These are phyloP conservation scores for Notiomystis cincta DNA, from an alignment of 2,113 vertebrate species.

Conservation along the genomic window DNA sequence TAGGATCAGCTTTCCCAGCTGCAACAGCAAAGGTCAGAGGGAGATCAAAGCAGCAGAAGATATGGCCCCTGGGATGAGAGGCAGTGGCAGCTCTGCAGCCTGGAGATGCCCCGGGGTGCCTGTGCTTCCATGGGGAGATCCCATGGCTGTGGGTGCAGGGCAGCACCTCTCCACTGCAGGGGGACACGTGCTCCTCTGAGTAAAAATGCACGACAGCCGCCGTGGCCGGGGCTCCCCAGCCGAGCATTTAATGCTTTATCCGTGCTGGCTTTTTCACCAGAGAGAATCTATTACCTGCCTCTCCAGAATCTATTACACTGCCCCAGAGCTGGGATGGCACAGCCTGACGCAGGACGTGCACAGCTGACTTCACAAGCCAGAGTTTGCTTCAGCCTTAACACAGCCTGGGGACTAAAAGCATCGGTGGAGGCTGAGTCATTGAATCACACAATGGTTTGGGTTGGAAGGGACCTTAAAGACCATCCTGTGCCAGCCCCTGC, in stretches of 20 bases:
- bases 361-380: not conserved
- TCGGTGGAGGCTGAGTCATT: too few relatives aligned
- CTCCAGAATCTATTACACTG: too few relatives aligned
- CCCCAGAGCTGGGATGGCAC: not conserved
- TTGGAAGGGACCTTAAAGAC: not conserved
- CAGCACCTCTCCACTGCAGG: not conserved
- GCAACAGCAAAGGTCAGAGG: not conserved
- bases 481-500: not conserved
- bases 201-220: not conserved
- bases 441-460: not conserved
- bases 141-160: not conserved
- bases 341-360: not conserved
- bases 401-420: not conserved
- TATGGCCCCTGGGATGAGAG: not conserved
- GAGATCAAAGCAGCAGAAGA: not conserved
- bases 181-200: fast-evolving
- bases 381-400: not conserved
- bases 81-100: not conserved
- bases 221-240: not conserved
- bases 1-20: not conserved
- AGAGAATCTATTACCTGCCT: not conserved
- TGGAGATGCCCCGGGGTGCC: not conserved
- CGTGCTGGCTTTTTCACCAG: not conserved
- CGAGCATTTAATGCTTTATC: not conserved
- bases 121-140: fast-evolving